Evolutionary conservation across 2,888 invertebrate genomes (phyloP), one percentile per base, ranked within the genome.

Genomic region (Tetanocera ferruginea): DNA sequence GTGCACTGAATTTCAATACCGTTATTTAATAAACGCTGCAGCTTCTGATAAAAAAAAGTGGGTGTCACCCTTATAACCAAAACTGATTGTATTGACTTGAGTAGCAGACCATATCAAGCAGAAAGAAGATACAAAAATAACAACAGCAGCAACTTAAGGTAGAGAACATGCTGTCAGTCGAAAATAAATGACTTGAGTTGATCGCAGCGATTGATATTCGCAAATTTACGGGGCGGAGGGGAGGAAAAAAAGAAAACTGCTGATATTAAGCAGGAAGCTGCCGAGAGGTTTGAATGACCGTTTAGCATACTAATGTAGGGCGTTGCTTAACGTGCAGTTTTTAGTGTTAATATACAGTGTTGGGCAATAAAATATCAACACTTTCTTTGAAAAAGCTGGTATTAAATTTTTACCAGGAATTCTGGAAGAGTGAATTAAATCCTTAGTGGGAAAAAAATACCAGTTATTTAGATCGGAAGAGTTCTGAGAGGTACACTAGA

Each of bases 241-340:
- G n/a, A 9, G 23, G n/a, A 60, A 34, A 11, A 25, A 25, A 28
- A 60, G n/a, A 11, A 28, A 17, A 52, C 6, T 1, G 19, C 2
- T 28, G 34, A 31, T 31, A 64, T 43, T n/a, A 25, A 37, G 25
- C 73, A 73, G 73, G 60, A 73, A 73, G 60, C 62, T 73, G 73
- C n/a, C 28, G 62, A 23, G 55, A 8, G 55, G 43, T 14, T 43
- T 14, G 43, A 43, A 43, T 37, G 11, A 43, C 1, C 43, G 43
- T 43, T 43, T 43, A 43, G 55, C 62, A 31, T 49, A 73, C 34
- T 73, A 60, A 73, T 60, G 23, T 62, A 43, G 62, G 73, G 49
- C 71, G 71, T 57, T 52, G 34, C 57, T 57, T 25, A n/a, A n/a
- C n/a, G n/a, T n/a, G n/a, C 5, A 60, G 28, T 43, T 43, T 43